Conservation (phyloP, 2,888 invertebrate species). For the Apocheima hispidaria region DNA sequence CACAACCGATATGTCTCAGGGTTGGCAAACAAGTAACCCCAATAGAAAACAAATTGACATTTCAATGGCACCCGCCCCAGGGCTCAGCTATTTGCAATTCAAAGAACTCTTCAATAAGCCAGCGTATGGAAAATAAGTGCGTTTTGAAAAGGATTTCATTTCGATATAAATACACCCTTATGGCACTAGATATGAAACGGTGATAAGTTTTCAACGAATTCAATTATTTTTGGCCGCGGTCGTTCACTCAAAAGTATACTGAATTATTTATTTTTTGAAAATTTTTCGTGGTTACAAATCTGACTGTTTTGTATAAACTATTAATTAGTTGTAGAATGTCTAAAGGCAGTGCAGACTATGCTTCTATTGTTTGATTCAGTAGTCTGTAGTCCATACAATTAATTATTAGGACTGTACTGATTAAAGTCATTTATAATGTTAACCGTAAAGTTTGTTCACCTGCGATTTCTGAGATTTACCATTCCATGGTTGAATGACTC, state of each 20-base stretch:
- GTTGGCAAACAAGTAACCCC: constrained; percentile 60
- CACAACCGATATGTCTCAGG: constrained; percentile 49
- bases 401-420: not conserved
- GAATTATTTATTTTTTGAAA: not conserved
- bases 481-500: constrained; percentile 33
- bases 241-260: not conserved
- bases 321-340: too few relatives aligned
- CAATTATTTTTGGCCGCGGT: not conserved
- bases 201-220: constrained; percentile 22
- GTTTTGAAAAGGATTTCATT: constrained; percentile 79
- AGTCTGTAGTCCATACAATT: not conserved
- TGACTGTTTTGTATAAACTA: too few relatives aligned
- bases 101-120: constrained; percentile 81
- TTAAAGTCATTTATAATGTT: constrained; percentile 7
- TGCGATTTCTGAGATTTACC: constrained; percentile 32
- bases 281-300: too few relatives aligned
- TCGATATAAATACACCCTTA: constrained; percentile 57
- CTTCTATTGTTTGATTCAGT: not conserved
- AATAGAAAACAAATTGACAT: constrained; percentile 85
- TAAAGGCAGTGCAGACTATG: not conserved
- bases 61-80: constrained; percentile 77
- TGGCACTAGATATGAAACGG: constrained; percentile 20
- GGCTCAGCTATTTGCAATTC: constrained; percentile 82
- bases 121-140: constrained; percentile 78
- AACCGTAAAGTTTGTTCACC: constrained; percentile 30